Conservation (phyloP, 2,113 vertebrate species). For the Ochotona princeps region DNA sequence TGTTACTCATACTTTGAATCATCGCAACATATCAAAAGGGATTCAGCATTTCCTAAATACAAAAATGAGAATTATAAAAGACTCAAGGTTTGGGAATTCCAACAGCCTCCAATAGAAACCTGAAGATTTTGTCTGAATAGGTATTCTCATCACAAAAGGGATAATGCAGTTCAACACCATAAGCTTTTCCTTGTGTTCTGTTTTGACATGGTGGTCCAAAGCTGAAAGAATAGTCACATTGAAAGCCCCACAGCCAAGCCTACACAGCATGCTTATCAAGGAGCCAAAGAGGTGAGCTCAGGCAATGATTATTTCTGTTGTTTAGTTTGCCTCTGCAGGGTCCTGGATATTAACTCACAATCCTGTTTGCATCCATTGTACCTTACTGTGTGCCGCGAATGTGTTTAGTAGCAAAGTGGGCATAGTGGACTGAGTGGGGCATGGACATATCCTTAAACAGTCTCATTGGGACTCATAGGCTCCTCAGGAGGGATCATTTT, state of each 20-base stretch:
- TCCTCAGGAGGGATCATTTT: rapidly evolving
- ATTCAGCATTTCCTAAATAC: constrained; percentile 4
- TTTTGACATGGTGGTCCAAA: background rate
- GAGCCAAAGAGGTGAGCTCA: background rate
- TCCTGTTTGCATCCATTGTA: background rate
- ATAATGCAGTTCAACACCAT: background rate
- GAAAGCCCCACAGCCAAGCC: rapidly evolving
- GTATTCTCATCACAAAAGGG: background rate
- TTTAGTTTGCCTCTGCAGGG: background rate
- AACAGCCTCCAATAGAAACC: background rate
- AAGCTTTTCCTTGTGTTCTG: background rate
- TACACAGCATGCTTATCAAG: background rate
- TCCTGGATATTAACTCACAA: background rate
- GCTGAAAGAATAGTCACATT: background rate
- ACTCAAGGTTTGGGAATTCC: background rate
- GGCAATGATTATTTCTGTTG: background rate
- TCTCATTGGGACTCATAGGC: background rate
- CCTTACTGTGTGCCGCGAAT: background rate
- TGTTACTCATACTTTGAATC: constrained; percentile 39
- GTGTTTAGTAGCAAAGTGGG: background rate
- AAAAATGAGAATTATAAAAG: background rate
- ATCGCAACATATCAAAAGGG: background rate
- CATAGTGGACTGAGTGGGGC: background rate
- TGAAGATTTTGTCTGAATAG: background rate
- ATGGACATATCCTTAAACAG: background rate